Evolutionary conservation across 2,797 vertebrate species (phyloP), one percentile per base, ranked within the genome.

Genomic region (Myripristis jacobus): DNA sequence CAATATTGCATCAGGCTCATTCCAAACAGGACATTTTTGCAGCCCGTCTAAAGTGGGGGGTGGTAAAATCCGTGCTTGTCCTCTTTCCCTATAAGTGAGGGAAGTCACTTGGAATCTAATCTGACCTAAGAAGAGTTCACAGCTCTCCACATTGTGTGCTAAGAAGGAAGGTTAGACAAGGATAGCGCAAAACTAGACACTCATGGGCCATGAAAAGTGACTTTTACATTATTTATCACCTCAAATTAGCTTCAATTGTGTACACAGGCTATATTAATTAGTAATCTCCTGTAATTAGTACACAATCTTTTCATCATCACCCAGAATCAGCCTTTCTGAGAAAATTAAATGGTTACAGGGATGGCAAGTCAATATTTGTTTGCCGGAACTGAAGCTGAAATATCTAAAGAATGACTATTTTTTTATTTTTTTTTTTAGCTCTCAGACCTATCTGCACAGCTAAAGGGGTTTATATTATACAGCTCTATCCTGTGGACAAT

Each of bases 1-100:
- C 88, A 90, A 89, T 93, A 92, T 85, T 87, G 80, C 79, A 89
- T 92, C 90, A 87, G 74, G 56, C 86, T 90, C 74, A 58, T 83
- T 81, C 79, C 85, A 89, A 92, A 88, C 82, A 90, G 81, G 85
- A 72, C 79, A 70, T 74, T 83, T 53, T 79, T 81, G 74, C 70
- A 63, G 79, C 85, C 68, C 71, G 77, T 75, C 79, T 36, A 5
- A 59, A 38, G n/a, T n/a, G 55, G 80, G 70, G 51, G 53, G 70
- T 63, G 80, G 85, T 78, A 71, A 76, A 90, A 84, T 68, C 51
- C 74, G 52, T 27, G 56, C 72, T 78, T 60, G 80, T 85, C 80
- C 88, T 80, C 73, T 75, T 83, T 76, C 81, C 73, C 72, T 38
- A 31, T 31, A 8, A 44, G 66, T 4, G 19, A 74, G 48, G 31